phyloP scores from a whole-genome alignment of 2,113 vertebrate genomes.

The Pelmatolapia mariae region DNA sequence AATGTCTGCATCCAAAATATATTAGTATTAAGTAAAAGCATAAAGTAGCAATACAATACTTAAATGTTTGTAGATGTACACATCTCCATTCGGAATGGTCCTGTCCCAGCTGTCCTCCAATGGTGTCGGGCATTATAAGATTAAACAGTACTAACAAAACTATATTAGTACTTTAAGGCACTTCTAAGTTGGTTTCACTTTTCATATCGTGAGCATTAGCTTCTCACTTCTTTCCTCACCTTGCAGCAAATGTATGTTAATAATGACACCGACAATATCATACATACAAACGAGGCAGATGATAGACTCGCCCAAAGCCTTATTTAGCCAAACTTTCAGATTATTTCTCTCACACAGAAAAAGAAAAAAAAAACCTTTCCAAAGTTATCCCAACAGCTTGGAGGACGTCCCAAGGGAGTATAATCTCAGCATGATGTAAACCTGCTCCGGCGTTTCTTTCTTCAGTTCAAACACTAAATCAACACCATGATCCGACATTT shows the following conservation, averaged over 20 bases:
- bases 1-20: neutral
- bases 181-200: neutral
- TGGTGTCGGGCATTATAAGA: neutral
- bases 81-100: neutral
- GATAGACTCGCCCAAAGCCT: neutral
- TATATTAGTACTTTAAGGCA: neutral
- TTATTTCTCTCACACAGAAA: neutral
- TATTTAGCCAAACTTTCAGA: neutral
- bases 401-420: constrained; percentile 1
- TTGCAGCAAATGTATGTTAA: neutral
- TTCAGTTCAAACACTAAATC: neutral
- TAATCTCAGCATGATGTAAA: constrained; percentile 12
- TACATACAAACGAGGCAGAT: neutral
- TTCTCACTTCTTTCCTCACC: neutral
- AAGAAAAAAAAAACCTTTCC: constrained; percentile 33
- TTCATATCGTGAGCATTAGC: neutral
- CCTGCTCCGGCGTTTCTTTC: neutral
- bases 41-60: neutral
- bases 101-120: neutral
- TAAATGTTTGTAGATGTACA: neutral
- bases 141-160: neutral
- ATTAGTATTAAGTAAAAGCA: neutral
- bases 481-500: neutral
- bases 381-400: constrained; percentile 59
- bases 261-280: neutral